phyloP scores from a whole-genome alignment of 2,888 invertebrate genomes.

The Caenorhabditis zanzibari region DNA sequence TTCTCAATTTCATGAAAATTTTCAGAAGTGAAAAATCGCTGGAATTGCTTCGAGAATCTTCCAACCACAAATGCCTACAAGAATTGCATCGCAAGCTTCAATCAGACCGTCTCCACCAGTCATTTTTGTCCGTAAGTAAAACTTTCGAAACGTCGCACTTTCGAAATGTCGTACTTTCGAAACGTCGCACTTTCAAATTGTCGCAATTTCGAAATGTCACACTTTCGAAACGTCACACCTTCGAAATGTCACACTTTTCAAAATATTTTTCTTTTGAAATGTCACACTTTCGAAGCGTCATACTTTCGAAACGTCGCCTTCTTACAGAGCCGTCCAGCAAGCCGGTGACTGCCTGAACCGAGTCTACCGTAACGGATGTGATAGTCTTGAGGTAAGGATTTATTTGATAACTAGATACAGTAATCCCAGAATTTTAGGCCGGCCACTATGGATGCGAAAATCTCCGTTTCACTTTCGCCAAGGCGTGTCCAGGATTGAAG shows the following conservation, averaged over 20 bases:
- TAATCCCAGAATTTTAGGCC: constrained; percentile 40
- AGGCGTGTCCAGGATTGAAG: constrained; percentile 69
- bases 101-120: constrained; percentile 63
- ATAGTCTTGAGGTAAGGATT: constrained; percentile 33
- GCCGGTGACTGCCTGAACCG: constrained; percentile 66
- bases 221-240: background rate
- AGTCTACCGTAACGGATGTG: constrained; percentile 64
- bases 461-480: constrained; percentile 73
- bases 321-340: constrained; percentile 66
- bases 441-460: constrained; percentile 76
- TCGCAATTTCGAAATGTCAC: constrained; percentile 12
- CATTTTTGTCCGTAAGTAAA: constrained; percentile 73
- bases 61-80: constrained; percentile 51
- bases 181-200: background rate
- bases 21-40: constrained; percentile 66
- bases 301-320: background rate
- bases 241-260: too few relatives aligned
- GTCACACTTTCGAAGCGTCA: background rate
- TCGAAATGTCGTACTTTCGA: background rate
- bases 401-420: background rate
- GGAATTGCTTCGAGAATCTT: constrained; percentile 56
- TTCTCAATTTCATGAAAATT: too few relatives aligned
- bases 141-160: background rate
- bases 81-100: constrained; percentile 67
- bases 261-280: too few relatives aligned